Conservation (phyloP, 2,888 invertebrate species). For the Glaucopsyche alexis region DNA sequence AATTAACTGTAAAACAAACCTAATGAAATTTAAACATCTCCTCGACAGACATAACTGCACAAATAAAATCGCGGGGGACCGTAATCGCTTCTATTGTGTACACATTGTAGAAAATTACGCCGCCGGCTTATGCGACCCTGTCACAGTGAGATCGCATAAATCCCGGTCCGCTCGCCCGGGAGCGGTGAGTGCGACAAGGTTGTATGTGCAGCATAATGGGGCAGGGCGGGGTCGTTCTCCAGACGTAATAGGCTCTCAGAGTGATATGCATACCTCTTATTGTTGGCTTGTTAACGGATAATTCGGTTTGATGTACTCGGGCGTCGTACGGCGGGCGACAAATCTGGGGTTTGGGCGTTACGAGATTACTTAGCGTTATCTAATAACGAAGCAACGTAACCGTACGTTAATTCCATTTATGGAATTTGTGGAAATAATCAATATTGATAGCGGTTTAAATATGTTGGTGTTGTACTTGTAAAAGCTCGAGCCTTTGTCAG, state of each 20-base stretch:
- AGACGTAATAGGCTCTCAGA: slow-evolving; percentile 73
- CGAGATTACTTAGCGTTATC: slow-evolving; percentile 24
- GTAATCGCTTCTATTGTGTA: slow-evolving; percentile 75
- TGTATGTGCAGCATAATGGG: slow-evolving; percentile 51
- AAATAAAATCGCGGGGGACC: slow-evolving; percentile 77
- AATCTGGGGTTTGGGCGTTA: slow-evolving; percentile 48
- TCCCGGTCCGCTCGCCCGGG: slow-evolving; percentile 40
- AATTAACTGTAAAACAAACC: slow-evolving; percentile 81
- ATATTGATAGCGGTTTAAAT: neutral
- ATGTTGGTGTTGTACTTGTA: neutral
- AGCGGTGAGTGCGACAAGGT: slow-evolving; percentile 59
- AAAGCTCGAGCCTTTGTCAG: too few relatives aligned
- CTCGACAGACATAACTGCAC: slow-evolving; percentile 75
- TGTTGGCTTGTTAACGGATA: slow-evolving; percentile 75
- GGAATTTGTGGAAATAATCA: neutral
- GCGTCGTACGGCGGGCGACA: slow-evolving; percentile 49
- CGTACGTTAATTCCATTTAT: slow-evolving; percentile 3
- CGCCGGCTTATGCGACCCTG: slow-evolving; percentile 57
- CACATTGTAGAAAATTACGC: slow-evolving; percentile 65
- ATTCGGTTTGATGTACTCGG: slow-evolving; percentile 67
- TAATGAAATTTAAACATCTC: slow-evolving; percentile 80
- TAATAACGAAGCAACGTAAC: slow-evolving; percentile 14
- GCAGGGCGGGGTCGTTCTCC: slow-evolving; percentile 69
- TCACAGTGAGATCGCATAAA: slow-evolving; percentile 47
- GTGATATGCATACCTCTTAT: slow-evolving; percentile 73